phyloP scores from a whole-genome alignment of 2,888 invertebrate genomes.

The Muscina levida region DNA sequence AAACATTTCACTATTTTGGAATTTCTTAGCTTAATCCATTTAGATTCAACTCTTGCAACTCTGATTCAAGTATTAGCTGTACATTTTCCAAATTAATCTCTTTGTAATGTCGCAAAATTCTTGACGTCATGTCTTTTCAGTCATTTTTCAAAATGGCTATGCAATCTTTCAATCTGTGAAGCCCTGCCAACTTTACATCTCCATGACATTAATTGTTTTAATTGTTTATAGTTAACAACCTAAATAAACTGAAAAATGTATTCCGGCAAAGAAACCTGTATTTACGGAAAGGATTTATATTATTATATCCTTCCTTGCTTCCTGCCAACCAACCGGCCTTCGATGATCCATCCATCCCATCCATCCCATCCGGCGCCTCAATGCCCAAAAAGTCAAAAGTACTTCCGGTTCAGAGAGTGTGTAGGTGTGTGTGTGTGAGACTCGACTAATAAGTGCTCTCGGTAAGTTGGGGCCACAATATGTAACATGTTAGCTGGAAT shows the following conservation, averaged over 20 bases:
- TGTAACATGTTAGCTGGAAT: conserved; percentile 52
- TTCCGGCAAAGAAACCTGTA: conserved; percentile 6
- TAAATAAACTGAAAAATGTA: conserved; percentile 16
- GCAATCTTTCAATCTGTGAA: too few species aligned
- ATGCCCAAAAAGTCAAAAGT: neutral
- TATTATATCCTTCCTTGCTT: conserved; percentile 12
- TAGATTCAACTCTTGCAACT: too few species aligned
- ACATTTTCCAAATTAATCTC: neutral
- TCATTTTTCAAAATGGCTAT: too few species aligned
- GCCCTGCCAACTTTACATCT: too few species aligned
- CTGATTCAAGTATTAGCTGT: too few species aligned
- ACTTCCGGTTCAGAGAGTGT: too few species aligned
- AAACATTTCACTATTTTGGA: too few species aligned
- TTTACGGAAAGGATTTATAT: conserved; percentile 17
- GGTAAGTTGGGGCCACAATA: conserved; percentile 23
- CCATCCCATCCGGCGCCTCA: neutral
- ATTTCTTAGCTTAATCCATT: too few species aligned
- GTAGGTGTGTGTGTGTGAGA: neutral
- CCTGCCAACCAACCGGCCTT: neutral
- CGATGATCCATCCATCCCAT: neutral
- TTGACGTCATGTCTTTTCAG: too few species aligned
- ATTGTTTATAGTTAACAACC: conserved; percentile 4
- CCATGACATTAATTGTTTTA: neutral
- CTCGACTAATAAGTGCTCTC: conserved; percentile 6
- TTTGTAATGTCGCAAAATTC: too few species aligned